phyloP scores from a whole-genome alignment of 2,113 vertebrate species.

The Halichoeres trimaculatus region DNA sequence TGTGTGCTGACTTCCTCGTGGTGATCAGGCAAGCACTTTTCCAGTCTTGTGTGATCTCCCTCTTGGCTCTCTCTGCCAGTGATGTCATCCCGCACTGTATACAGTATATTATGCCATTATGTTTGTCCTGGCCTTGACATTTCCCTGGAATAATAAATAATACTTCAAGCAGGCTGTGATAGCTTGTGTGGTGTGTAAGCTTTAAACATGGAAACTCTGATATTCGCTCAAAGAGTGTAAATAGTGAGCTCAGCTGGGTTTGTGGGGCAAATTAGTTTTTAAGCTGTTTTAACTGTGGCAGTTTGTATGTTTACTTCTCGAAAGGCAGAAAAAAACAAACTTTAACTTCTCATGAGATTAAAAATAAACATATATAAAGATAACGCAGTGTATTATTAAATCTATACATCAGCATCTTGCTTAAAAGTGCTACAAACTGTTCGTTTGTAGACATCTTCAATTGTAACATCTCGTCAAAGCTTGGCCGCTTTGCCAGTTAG shows the following conservation, averaged over 20 bases:
- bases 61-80: constrained; percentile 60
- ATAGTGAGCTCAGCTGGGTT: constrained; percentile 44
- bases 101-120: constrained; percentile 64
- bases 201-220: constrained; percentile 66
- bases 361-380: too few relatives aligned
- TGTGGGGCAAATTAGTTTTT: constrained; percentile 41
- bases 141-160: constrained; percentile 69
- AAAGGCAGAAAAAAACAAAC: too few relatives aligned
- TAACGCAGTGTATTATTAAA: too few relatives aligned
- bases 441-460: too few relatives aligned
- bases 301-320: too few relatives aligned
- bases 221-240: constrained; percentile 40
- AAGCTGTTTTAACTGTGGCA: constrained; percentile 20
- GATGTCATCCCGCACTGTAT: constrained; percentile 75
- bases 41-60: constrained; percentile 60
- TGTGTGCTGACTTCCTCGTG: constrained; percentile 34
- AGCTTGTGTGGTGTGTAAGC: constrained; percentile 24
- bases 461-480: too few relatives aligned
- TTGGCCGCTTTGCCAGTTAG: neutral
- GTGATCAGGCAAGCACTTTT: constrained; percentile 62
- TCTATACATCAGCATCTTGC: too few relatives aligned
- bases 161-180: constrained; percentile 32
- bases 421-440: too few relatives aligned
- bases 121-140: constrained; percentile 69
- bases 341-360: too few relatives aligned